phyloP scores from a whole-genome alignment of 2,888 invertebrate species.

The Petrolisthes cinctipes region DNA sequence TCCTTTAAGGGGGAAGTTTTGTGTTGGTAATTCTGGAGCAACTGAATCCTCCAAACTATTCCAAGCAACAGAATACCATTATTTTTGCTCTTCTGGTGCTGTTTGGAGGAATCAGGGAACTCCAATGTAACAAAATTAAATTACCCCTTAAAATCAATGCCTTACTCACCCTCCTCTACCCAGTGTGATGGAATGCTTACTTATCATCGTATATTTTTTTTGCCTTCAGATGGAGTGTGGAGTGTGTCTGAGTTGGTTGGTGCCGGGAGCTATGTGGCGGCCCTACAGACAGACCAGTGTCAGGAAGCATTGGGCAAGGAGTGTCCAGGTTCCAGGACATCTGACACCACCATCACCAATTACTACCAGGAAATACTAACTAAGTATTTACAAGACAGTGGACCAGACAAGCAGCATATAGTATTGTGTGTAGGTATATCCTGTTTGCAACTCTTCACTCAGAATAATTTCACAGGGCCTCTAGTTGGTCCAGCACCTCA shows the following conservation, averaged over 20 bases:
- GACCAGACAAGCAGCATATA: slow-evolving; percentile 44
- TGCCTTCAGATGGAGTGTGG: slow-evolving; percentile 27
- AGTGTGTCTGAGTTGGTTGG: slow-evolving; percentile 52
- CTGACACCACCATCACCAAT: slow-evolving; percentile 10
- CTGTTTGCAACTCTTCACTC: slow-evolving; percentile 57
- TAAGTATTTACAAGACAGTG: slow-evolving; percentile 14
- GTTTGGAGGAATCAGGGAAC: too few relatives aligned
- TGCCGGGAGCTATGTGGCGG: slow-evolving; percentile 61
- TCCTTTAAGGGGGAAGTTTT: too few relatives aligned
- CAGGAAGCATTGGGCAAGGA: slow-evolving; percentile 41
- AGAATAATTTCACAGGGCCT: slow-evolving; percentile 64
- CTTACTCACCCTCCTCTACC: too few relatives aligned
- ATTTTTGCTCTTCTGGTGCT: too few relatives aligned
- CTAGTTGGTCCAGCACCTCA: slow-evolving; percentile 53
- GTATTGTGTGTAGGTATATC: slow-evolving; percentile 58
- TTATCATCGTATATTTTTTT: too few relatives aligned
- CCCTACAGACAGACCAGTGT: slow-evolving; percentile 43
- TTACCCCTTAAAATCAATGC: too few relatives aligned
- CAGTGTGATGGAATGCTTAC: too few relatives aligned
- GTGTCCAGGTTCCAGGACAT: not conserved
- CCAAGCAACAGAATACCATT: too few relatives aligned
- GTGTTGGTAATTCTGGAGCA: too few relatives aligned
- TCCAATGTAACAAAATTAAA: too few relatives aligned
- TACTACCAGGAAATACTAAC: slow-evolving; percentile 27
- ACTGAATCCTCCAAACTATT: too few relatives aligned